Percentiles rank a stretch among this genome's conserved stretches.
Conservation (phyloP, 2,888 invertebrate genomes). For the Colletes collaris region DNA sequence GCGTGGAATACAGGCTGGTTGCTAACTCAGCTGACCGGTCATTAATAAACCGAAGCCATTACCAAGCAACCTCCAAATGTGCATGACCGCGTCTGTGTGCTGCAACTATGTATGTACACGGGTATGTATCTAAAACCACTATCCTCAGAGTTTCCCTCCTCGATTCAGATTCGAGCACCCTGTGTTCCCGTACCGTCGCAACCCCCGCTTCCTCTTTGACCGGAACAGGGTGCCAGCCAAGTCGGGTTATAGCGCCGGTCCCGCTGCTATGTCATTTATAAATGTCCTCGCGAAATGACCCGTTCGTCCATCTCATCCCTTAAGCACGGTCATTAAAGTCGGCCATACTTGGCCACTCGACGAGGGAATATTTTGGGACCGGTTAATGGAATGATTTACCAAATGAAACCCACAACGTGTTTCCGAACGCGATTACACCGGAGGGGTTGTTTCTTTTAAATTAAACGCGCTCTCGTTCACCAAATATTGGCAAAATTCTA, state of each 20-base stretch:
- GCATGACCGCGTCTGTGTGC: conserved; percentile 59
- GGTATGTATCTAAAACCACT: conserved; percentile 76
- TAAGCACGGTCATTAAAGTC: conserved; percentile 81
- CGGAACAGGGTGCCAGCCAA: conserved; percentile 67
- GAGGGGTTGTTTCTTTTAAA: not conserved
- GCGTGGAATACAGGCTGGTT: conserved; percentile 75
- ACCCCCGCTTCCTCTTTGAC: conserved; percentile 64
- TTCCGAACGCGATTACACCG: conserved; percentile 10
- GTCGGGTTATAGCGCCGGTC: conserved; percentile 76
- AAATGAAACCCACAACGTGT: conserved; percentile 23
- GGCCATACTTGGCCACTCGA: conserved; percentile 66
- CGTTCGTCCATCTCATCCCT: conserved; percentile 81
- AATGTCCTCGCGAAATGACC: conserved; percentile 82
- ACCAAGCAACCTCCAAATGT: conserved; percentile 76
- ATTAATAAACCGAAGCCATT: conserved; percentile 83
- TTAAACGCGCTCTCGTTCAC: not conserved
- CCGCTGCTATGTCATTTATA: conserved; percentile 81
- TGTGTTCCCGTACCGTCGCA: conserved; percentile 37
- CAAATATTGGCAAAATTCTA: too few species aligned
- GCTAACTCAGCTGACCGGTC: conserved; percentile 81
- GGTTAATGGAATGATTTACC: conserved; percentile 57
- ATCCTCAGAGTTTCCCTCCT: conserved; percentile 78
- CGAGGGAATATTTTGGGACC: conserved; percentile 46
- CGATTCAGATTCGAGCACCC: conserved; percentile 70
- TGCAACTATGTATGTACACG: conserved; percentile 60